Evolutionary conservation across 1,140 invertebrate species (phyloP), one percentile per base, ranked within the genome.

Genomic region (Nixonia krombeini): DNA sequence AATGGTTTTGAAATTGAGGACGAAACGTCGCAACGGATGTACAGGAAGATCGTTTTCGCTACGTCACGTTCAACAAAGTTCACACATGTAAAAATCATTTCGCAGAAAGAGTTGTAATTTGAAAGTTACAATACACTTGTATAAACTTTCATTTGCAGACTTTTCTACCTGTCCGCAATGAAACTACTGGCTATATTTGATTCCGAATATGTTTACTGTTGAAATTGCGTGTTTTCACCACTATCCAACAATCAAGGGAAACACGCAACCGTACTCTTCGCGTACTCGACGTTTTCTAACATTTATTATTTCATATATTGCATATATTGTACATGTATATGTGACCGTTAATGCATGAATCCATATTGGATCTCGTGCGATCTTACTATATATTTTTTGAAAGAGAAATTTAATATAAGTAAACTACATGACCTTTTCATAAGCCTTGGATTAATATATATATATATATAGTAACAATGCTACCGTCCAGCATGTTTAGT

Each of bases 311-410:
- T 5, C 23, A 18, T 40, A 18, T 10, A 45, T 42, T 40, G 29
- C 2, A 33, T 41, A 59, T 33, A 33, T 26, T 46, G 13, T 12
- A 23, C 15, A 12, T 44, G 8, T 44, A 33, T 33, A 33, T 33
- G 10, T 33, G 13, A 33, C 10, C 10, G 12, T 33, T 33, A 10
- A 10, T 15, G 15, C 26, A 6, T 25, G 42, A 45, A 29, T 45
- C 42, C 42, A 45, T 29, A 28, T 29, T 29, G 42, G 25, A 45
- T 45, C 2, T 45, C 42, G 42, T 15, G 12, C 12, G 4, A 45
- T 4, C 2, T 10, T 33, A 33, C 10, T n/a, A n/a, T n/a, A 33
- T 33, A 10, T n/a, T 33, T 33, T 33, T 33, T 9, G 10, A 10
- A 33, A 13, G 13, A 33, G 25, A 29, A 45, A 45, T 29, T 29